These are phyloP conservation scores for Romanogobio albipinnatus DNA, from an alignment of 2,113 vertebrate species.

Conservation along the genomic window DNA sequence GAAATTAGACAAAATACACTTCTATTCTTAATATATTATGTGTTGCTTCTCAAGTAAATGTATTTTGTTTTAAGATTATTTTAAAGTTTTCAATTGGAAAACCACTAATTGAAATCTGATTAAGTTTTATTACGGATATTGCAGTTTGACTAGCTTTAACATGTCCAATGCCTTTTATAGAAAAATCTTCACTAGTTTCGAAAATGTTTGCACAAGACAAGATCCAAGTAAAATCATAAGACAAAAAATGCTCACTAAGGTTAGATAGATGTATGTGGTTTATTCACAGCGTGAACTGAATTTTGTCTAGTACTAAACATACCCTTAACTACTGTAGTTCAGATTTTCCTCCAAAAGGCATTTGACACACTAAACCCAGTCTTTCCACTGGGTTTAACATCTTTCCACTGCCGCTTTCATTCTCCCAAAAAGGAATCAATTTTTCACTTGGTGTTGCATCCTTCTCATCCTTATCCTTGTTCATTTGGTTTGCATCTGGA, in stretches of 20 bases:
- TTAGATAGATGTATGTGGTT: too few relatives aligned
- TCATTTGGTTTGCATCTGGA: not conserved
- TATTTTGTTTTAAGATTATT: not conserved
- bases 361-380: constrained; percentile 1
- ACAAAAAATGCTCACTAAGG: not conserved
- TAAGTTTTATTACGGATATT: not conserved
- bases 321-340: not conserved
- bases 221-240: not conserved
- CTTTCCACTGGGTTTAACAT: not conserved
- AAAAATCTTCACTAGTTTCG: not conserved
- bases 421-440: not conserved
- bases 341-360: not conserved
- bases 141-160: not conserved
- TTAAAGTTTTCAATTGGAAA: not conserved
- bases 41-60: not conserved
- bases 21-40: not conserved
- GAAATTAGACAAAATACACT: not conserved
- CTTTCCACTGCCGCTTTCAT: not conserved
- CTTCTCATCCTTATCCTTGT: not conserved
- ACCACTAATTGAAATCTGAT: not conserved
- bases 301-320: not conserved
- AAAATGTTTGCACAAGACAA: not conserved
- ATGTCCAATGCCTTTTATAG: not conserved
- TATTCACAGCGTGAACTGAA: not conserved
- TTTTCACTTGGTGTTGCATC: not conserved